phyloP scores from a whole-genome alignment of 2,113 vertebrate species.

The Potamarius usumacintae region DNA sequence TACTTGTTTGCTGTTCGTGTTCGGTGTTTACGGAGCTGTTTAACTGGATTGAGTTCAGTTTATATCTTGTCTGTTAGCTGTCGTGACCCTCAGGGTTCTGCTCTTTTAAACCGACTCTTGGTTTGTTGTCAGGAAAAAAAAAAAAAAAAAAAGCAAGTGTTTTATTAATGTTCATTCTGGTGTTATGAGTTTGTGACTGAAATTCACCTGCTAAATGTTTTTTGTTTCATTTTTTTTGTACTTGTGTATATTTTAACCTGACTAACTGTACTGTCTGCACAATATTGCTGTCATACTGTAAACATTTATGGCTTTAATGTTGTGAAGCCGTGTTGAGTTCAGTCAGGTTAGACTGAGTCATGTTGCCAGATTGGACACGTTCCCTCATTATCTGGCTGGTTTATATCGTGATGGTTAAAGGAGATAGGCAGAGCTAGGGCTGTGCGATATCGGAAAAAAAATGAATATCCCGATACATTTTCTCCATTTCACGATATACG shows the following conservation, averaged over 20 bases:
- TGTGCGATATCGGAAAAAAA: too few species aligned
- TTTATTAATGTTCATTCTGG: too few species aligned
- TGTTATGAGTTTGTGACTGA: background rate
- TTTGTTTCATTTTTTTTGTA: background rate
- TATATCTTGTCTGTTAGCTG: background rate
- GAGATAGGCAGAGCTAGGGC: too few species aligned
- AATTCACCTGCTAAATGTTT: background rate
- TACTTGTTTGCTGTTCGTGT: background rate
- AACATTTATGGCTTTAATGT: background rate
- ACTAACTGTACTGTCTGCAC: background rate
- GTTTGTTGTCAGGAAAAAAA: too few species aligned
- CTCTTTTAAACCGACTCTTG: background rate
- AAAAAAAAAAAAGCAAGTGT: too few species aligned
- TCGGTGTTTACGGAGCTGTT: background rate
- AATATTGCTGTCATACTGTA: too few species aligned
- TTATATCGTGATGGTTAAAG: too few species aligned
- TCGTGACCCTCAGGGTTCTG: too few species aligned
- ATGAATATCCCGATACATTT: too few species aligned
- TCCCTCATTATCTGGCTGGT: too few species aligned
- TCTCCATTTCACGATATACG: too few species aligned
- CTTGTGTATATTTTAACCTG: background rate
- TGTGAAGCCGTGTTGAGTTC: background rate
- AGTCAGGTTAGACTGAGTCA: background rate
- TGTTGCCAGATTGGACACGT: constrained; percentile 1
- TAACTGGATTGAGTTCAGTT: background rate